phyloP scores from a whole-genome alignment of 92 coral and sea anemone genomes.

The Phenganax marumi region DNA sequence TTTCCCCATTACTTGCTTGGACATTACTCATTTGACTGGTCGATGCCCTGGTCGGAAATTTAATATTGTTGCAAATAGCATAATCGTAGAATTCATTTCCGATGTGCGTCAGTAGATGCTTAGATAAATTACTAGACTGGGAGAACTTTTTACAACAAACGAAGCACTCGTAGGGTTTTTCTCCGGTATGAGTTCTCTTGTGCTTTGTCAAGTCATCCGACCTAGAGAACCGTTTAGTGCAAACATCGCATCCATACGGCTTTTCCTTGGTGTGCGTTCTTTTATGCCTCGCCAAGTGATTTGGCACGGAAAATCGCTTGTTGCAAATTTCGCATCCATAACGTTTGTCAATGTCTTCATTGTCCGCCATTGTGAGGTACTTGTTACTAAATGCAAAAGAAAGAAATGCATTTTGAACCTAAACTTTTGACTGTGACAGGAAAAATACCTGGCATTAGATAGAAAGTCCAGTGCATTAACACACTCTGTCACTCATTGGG shows the following conservation, averaged over 20 bases:
- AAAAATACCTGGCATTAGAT: no score
- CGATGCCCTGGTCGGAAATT: no score
- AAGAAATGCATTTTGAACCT: no score
- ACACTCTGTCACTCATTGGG: no score
- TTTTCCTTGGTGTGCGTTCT: neutral
- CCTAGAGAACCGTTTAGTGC: neutral
- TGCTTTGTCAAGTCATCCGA: slow-evolving; percentile 4
- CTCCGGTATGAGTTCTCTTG: neutral
- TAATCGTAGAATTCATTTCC: neutral
- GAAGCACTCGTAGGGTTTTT: neutral
- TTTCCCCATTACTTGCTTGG: no score
- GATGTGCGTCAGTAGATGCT: neutral
- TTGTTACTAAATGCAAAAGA: no score
- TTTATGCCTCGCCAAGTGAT: slow-evolving; percentile 6
- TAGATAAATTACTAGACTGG: neutral
- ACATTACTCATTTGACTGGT: no score
- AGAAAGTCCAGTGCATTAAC: no score
- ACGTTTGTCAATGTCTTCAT: neutral
- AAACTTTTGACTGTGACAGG: no score
- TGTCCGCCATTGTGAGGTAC: neutral
- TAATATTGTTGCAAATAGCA: slow-evolving; percentile 7
- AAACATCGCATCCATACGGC: slow-evolving; percentile 2
- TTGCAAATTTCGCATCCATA: slow-evolving; percentile 5
- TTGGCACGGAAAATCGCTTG: neutral
- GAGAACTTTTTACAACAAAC: slow-evolving; percentile 6